Evolutionary conservation across 2,888 invertebrate genomes (phyloP).

Genomic region (Odontothrips loti): DNA sequence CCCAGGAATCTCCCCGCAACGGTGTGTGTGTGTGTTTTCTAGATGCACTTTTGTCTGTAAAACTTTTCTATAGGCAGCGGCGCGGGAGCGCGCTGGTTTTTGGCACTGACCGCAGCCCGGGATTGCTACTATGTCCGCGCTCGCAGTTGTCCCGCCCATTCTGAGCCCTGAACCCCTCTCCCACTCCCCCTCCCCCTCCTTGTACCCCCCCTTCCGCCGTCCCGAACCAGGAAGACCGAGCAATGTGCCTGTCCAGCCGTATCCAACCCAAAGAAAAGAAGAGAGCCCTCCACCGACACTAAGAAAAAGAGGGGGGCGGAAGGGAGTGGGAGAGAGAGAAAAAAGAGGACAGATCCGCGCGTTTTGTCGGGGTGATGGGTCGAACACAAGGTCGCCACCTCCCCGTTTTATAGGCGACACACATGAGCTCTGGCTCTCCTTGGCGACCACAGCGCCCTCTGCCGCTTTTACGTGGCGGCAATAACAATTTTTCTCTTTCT

Average conservation of each 20-base stretch:
- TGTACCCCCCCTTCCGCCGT: neutral
- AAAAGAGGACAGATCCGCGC: too few species aligned
- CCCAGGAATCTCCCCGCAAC: neutral
- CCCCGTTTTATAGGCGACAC: neutral
- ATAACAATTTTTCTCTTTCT: too few species aligned
- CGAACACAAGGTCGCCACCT: neutral
- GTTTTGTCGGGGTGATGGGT: neutral
- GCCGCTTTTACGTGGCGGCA: too few species aligned
- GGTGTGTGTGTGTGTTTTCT: neutral
- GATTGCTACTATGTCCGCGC: neutral
- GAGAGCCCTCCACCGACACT: neutral
- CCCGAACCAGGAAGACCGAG: neutral
- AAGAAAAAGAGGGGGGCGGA: neutral
- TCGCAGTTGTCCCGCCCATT: neutral
- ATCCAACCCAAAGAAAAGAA: slow-evolving; percentile 1
- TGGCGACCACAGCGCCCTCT: too few species aligned
- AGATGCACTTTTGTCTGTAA: neutral
- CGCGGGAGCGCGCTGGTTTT: neutral
- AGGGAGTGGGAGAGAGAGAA: too few species aligned
- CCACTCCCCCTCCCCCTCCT: neutral
- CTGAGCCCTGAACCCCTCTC: neutral
- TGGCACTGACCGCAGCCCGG: neutral
- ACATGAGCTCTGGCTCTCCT: too few species aligned
- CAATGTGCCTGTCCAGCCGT: slow-evolving; percentile 11
- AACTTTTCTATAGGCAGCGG: slow-evolving; percentile 12